A percentile compares a stretch with the other conserved stretches of the same genome.
Conservation (phyloP, 2,113 vertebrate species). For the Peromyscus leucopus region DNA sequence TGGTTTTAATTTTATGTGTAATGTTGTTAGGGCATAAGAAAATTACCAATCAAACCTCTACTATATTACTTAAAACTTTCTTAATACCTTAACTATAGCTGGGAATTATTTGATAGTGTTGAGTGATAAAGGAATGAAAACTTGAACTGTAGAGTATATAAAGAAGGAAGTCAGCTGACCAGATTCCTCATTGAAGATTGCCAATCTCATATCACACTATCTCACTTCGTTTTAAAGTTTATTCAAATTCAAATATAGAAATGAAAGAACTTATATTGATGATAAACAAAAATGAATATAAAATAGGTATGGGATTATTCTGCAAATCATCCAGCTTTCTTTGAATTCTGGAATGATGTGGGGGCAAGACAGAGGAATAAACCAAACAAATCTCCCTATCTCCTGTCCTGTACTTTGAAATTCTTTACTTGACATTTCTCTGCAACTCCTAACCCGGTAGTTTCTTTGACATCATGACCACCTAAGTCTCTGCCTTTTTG, state of each 20-base stretch:
- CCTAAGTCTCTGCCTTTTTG: neutral
- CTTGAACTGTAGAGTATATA: neutral
- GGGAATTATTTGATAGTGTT: neutral
- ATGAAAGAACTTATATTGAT: neutral
- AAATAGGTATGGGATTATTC: neutral
- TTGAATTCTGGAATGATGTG: neutral
- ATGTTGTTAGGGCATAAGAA: neutral
- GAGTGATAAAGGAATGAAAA: neutral
- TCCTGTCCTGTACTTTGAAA: neutral
- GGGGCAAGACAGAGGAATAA: neutral
- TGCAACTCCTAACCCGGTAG: neutral
- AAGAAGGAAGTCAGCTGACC: neutral
- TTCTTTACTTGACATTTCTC: neutral
- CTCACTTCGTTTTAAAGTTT: neutral
- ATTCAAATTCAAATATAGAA: neutral
- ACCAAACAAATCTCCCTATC: neutral
- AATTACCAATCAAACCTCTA: neutral
- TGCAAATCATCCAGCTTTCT: neutral
- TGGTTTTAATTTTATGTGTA: neutral
- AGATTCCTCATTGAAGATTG: neutral
- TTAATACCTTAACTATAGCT: neutral
- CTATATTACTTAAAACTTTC: neutral
- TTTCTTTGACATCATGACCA: neutral
- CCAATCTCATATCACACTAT: neutral
- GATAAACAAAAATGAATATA: constrained; percentile 3